Conservation (phyloP, 2,888 invertebrate genomes). For the Quadroppia sp. region DNA sequence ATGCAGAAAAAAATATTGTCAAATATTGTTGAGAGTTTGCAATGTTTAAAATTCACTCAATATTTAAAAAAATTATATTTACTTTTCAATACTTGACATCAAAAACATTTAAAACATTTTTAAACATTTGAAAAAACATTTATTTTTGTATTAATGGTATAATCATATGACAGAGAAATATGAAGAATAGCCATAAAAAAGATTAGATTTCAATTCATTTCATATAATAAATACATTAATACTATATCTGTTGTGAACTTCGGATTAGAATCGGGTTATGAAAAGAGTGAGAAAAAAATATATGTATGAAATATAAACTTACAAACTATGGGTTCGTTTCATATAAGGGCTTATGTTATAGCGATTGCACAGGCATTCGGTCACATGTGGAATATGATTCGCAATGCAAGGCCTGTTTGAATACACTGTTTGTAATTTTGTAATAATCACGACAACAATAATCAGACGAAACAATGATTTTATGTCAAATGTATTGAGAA, state of each 20-base stretch:
- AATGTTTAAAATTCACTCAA: too few relatives aligned
- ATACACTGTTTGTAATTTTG: not conserved
- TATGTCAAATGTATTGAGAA: not conserved
- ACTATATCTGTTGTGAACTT: not conserved
- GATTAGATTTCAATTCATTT: not conserved
- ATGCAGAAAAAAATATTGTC: too few relatives aligned
- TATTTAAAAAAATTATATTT: too few relatives aligned
- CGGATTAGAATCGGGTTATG: not conserved
- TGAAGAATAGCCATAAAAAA: not conserved
- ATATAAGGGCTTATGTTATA: too few relatives aligned
- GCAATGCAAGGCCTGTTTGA: not conserved
- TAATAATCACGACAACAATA: not conserved
- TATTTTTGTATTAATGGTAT: too few relatives aligned
- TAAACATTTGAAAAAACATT: too few relatives aligned
- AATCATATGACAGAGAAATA: not conserved
- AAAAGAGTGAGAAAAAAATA: not conserved
- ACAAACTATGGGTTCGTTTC: too few relatives aligned
- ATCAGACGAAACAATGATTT: too few relatives aligned
- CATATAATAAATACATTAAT: not conserved
- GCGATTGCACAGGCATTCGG: too few relatives aligned
- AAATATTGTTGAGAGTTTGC: too few relatives aligned
- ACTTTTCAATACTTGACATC: not conserved
- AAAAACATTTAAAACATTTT: too few relatives aligned
- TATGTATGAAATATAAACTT: constrained; percentile 14
- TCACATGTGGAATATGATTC: not conserved